Conservation (phyloP, 2,888 invertebrate genomes). For the Aplocera efformata region DNA sequence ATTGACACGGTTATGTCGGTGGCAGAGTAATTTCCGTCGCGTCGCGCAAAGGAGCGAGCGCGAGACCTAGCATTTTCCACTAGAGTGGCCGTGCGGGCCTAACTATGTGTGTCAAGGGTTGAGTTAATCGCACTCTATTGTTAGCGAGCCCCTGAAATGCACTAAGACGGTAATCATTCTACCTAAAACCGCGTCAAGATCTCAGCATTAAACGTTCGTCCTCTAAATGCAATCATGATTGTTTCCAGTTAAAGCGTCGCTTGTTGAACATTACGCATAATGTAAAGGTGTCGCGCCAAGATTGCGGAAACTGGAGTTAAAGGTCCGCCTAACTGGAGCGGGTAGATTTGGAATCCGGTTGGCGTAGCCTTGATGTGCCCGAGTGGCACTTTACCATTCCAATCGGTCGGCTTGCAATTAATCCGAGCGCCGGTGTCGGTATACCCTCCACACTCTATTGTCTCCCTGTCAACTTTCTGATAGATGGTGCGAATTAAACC, state of each 20-base stretch:
- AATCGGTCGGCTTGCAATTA: constrained; percentile 69
- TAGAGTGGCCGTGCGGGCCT: constrained; percentile 66
- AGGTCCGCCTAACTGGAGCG: constrained; percentile 75
- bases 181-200: constrained; percentile 31
- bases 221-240: not conserved
- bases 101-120: constrained; percentile 76
- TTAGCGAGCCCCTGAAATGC: constrained; percentile 65
- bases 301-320: constrained; percentile 71
- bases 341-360: constrained; percentile 74
- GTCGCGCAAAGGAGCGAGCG: constrained; percentile 44
- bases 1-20: constrained; percentile 10
- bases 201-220: constrained; percentile 3
- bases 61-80: constrained; percentile 73
- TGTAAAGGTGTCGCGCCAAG: constrained; percentile 31
- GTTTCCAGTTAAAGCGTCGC: not conserved
- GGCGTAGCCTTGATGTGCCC: constrained; percentile 70
- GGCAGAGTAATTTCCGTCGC: constrained; percentile 39
- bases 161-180: constrained; percentile 37
- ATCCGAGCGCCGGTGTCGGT: constrained; percentile 44
- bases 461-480: constrained; percentile 28
- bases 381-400: constrained; percentile 76
- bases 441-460: constrained; percentile 37
- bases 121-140: constrained; percentile 68
- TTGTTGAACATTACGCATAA: constrained; percentile 21
- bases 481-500: constrained; percentile 15